These are phyloP conservation scores for Oeneis ivallda DNA, from an alignment of 2,888 invertebrate genomes.

Conservation along the genomic window DNA sequence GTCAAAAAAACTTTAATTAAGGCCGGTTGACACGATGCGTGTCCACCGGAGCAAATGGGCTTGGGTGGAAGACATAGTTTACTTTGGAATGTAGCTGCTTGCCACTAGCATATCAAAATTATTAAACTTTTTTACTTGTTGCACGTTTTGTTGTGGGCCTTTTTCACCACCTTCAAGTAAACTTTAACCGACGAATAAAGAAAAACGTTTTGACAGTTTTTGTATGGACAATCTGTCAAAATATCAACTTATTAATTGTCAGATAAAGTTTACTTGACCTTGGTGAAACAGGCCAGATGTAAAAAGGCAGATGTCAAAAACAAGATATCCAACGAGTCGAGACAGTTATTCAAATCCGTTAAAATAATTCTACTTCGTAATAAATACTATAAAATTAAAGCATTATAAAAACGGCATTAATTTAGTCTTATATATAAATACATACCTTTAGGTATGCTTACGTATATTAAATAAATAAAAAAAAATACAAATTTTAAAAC, in stretches of 20 bases:
- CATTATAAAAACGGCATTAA: not conserved
- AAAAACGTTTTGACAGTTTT: too few relatives aligned
- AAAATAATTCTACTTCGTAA: not conserved
- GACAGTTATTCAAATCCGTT: not conserved
- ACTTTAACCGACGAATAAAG: too few relatives aligned
- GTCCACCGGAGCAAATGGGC: not conserved
- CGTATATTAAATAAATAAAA: not conserved
- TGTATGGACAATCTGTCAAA: too few relatives aligned
- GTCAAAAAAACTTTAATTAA: not conserved
- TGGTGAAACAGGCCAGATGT: too few relatives aligned
- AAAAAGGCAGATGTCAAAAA: not conserved
- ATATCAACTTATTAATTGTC: too few relatives aligned
- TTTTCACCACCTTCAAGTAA: too few relatives aligned
- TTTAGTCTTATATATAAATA: not conserved
- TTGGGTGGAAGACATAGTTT: not conserved
- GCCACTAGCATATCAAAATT: not conserved
- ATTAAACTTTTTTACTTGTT: too few relatives aligned
- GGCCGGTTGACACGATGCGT: not conserved
- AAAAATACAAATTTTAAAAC: not conserved
- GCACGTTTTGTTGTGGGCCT: too few relatives aligned
- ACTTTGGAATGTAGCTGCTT: not conserved
- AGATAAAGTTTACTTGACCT: too few relatives aligned
- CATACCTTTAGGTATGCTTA: not conserved
- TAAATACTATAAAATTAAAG: constrained; percentile 8
- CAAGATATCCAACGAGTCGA: not conserved